These are phyloP conservation scores for Cylloceria caligata DNA, from an alignment of 2,888 invertebrate species.

Conservation along the genomic window DNA sequence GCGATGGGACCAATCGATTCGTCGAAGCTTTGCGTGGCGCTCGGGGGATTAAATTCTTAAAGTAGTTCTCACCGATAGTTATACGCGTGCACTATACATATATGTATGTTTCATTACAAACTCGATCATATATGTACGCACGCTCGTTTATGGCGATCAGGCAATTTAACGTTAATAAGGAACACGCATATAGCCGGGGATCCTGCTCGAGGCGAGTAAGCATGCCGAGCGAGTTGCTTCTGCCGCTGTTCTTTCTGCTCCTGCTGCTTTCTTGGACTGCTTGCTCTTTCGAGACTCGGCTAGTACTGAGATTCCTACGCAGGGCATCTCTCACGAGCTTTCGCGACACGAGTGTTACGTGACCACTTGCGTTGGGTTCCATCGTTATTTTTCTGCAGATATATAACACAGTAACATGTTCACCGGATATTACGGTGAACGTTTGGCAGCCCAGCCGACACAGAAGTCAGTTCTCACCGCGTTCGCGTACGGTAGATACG, in stretches of 20 bases:
- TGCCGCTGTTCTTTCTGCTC: slow-evolving; percentile 23
- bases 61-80: slow-evolving; percentile 43
- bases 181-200: slow-evolving; percentile 59
- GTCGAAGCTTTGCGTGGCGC: slow-evolving; percentile 57
- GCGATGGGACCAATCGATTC: slow-evolving; percentile 58
- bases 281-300: slow-evolving; percentile 6
- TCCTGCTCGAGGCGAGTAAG: slow-evolving; percentile 57
- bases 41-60: slow-evolving; percentile 62
- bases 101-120: slow-evolving; percentile 48
- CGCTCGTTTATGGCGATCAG: slow-evolving; percentile 66
- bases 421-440: slow-evolving; percentile 52
- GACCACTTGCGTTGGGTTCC: slow-evolving; percentile 28
- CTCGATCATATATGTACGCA: slow-evolving; percentile 59
- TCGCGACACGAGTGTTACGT: slow-evolving; percentile 44
- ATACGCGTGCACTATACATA: slow-evolving; percentile 4
- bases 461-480: slow-evolving; percentile 45
- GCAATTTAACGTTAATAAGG: slow-evolving; percentile 65
- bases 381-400: slow-evolving; percentile 24
- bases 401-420: slow-evolving; percentile 40
- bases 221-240: slow-evolving; percentile 53
- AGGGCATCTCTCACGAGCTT: slow-evolving; percentile 52
- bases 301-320: slow-evolving; percentile 24
- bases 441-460: slow-evolving; percentile 30
- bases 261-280: slow-evolving; percentile 28
- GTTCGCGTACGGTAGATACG: slow-evolving; percentile 10